A percentile compares a stretch with the other conserved stretches of the same genome.
Evolutionary conservation across 2,113 vertebrate genomes (phyloP).

Genomic region (Taurulus bubalis): DNA sequence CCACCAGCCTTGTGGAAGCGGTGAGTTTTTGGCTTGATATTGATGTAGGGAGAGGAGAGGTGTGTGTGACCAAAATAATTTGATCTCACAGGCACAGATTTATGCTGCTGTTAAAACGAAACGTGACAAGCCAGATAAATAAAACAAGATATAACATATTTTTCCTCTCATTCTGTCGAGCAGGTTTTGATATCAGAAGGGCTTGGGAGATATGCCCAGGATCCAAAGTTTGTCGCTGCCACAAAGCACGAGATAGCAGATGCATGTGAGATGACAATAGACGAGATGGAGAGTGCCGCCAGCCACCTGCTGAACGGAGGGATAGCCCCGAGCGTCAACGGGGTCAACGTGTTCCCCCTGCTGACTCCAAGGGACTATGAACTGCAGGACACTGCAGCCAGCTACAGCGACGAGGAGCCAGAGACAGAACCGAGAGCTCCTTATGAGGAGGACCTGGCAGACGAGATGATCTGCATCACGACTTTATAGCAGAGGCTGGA

Average conservation of each 20-base stretch:
- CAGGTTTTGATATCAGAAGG: constrained; percentile 99
- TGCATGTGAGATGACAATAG: constrained; percentile 98
- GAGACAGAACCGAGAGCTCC: constrained; percentile 83
- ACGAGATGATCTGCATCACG: constrained; percentile 99
- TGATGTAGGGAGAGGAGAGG: neutral
- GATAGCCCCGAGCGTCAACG: constrained; percentile 84
- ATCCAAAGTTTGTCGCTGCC: constrained; percentile 97
- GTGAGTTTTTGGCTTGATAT: constrained; percentile 82
- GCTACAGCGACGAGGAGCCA: constrained; percentile 95
- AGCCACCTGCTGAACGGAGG: constrained; percentile 94
- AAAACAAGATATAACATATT: constrained; percentile 14
- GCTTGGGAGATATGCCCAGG: constrained; percentile 94
- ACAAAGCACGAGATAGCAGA: constrained; percentile 98
- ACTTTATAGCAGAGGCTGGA: constrained; percentile 92
- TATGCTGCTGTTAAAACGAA: constrained; percentile 4
- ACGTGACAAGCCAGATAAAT: constrained; percentile 5
- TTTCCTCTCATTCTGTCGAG: constrained; percentile 7
- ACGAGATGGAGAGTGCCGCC: constrained; percentile 99
- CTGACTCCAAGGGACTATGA: constrained; percentile 90
- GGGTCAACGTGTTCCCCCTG: constrained; percentile 87
- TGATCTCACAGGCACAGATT: neutral
- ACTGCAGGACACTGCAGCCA: constrained; percentile 91
- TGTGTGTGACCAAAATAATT: neutral
- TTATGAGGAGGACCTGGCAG: constrained; percentile 97
- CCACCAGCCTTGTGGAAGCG: constrained; percentile 96